These are phyloP conservation scores for Cotesia glomerata DNA, from an alignment of 1,140 invertebrate genomes.

Conservation along the genomic window DNA sequence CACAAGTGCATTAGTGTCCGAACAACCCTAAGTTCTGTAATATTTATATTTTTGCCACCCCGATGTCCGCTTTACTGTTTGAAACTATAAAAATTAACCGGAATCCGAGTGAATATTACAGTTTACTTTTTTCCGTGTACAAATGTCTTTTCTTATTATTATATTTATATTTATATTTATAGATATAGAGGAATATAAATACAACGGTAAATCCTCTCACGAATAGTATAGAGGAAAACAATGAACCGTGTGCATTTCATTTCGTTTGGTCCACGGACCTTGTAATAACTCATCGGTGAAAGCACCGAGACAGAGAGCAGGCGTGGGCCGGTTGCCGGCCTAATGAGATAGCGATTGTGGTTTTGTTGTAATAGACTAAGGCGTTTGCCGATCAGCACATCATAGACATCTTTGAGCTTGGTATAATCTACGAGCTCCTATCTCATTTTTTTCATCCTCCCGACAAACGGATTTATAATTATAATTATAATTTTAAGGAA, in stretches of 20 bases:
- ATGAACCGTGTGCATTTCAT: conserved; percentile 25
- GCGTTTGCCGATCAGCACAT: conserved; percentile 2
- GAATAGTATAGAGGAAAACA: conserved; percentile 18
- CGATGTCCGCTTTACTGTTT: no score
- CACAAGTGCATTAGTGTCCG: no score
- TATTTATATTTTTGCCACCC: no score
- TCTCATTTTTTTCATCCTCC: no score
- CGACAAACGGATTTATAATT: no score
- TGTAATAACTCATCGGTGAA: conserved; percentile 33
- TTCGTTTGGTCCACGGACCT: conserved; percentile 3
- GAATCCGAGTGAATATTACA: no score
- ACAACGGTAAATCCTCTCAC: conserved; percentile 27
- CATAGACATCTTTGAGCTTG: neutral
- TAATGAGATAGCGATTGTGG: conserved; percentile 28
- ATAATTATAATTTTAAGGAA: no score
- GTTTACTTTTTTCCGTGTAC: no score
- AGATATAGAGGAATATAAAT: conserved; percentile 17
- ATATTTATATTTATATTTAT: neutral
- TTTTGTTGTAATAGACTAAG: conserved; percentile 16
- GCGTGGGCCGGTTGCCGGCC: conserved; percentile 20
- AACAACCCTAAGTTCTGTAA: no score
- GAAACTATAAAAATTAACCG: no score
- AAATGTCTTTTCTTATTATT: neutral
- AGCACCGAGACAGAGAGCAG: conserved; percentile 16
- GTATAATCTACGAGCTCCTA: no score